Percentiles rank a stretch among this genome's conserved stretches.
These are phyloP conservation scores for Neostethus bicornis DNA, from an alignment of 2,797 vertebrate genomes.

Conservation along the genomic window DNA sequence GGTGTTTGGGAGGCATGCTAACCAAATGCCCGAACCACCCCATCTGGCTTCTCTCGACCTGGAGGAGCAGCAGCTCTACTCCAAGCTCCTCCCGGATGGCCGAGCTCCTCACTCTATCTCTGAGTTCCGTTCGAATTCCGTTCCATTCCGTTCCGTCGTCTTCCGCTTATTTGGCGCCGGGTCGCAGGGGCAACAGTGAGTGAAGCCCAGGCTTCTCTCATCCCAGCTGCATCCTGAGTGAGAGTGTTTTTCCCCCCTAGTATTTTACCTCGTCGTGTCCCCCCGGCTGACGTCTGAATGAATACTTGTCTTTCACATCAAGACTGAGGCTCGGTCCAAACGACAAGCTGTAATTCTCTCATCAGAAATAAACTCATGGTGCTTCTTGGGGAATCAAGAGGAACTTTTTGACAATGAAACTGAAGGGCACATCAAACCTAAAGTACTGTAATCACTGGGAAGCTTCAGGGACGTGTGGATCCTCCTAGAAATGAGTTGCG, in stretches of 20 bases:
- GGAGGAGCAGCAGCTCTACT: too few relatives aligned
- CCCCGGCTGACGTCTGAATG: not conserved
- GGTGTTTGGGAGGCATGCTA: too few relatives aligned
- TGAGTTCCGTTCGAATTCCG: too few relatives aligned
- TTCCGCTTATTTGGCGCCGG: too few relatives aligned
- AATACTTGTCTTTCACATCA: constrained; percentile 1
- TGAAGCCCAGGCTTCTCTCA: too few relatives aligned
- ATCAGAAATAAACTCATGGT: not conserved
- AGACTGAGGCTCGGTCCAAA: not conserved
- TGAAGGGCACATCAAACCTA: not conserved
- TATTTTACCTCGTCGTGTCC: not conserved
- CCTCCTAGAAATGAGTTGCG: not conserved
- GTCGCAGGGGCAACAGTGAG: too few relatives aligned
- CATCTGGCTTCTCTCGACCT: too few relatives aligned
- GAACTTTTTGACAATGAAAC: not conserved
- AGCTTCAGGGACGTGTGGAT: not conserved
- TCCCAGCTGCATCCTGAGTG: too few relatives aligned
- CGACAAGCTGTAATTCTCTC: not conserved
- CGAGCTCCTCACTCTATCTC: too few relatives aligned
- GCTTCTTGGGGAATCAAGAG: not conserved
- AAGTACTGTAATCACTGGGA: not conserved
- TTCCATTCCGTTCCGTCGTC: too few relatives aligned
- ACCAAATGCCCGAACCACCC: too few relatives aligned
- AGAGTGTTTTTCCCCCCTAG: not conserved
- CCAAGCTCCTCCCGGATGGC: too few relatives aligned